Evolutionary conservation across 1,140 invertebrate species (phyloP).

Genomic region (Zaprionus vittiger): DNA sequence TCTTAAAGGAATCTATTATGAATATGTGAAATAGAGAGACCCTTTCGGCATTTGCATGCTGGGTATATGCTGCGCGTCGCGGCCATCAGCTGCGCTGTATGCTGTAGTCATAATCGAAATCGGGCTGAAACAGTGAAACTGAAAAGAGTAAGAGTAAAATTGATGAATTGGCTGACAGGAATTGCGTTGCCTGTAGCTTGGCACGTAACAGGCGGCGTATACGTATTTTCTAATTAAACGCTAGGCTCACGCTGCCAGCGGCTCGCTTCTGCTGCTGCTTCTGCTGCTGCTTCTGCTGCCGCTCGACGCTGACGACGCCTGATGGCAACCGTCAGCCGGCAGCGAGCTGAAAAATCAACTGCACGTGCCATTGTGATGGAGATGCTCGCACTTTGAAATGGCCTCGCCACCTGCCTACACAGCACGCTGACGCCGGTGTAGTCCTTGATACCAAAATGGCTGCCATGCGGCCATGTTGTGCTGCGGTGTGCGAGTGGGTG

Average conservation of each 20-base stretch:
- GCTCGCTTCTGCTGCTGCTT: background rate
- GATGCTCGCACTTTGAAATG: constrained; percentile 13
- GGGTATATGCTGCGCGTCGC: background rate
- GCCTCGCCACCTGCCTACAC: constrained; percentile 28
- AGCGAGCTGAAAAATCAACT: constrained; percentile 47
- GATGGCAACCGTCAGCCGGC: no score
- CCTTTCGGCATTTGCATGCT: background rate
- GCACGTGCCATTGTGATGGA: constrained; percentile 55
- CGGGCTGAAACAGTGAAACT: constrained; percentile 27
- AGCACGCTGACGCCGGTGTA: constrained; percentile 48
- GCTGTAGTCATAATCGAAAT: constrained; percentile 36
- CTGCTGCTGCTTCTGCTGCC: background rate
- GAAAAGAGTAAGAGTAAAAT: constrained; percentile 53
- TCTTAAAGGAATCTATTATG: background rate
- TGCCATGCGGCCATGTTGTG: constrained; percentile 78
- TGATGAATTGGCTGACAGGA: constrained; percentile 73
- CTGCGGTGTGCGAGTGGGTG: constrained; percentile 52
- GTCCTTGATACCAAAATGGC: constrained; percentile 78
- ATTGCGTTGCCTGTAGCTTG: constrained; percentile 31
- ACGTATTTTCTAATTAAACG: constrained; percentile 82
- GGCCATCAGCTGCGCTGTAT: background rate
- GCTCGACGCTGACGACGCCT: background rate
- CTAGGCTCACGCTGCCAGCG: constrained; percentile 22
- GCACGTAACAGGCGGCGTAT: constrained; percentile 69
- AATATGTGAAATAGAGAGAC: background rate